phyloP scores from a whole-genome alignment of 2,113 vertebrate genomes.

The Cyphomyrus plagiostoma region DNA sequence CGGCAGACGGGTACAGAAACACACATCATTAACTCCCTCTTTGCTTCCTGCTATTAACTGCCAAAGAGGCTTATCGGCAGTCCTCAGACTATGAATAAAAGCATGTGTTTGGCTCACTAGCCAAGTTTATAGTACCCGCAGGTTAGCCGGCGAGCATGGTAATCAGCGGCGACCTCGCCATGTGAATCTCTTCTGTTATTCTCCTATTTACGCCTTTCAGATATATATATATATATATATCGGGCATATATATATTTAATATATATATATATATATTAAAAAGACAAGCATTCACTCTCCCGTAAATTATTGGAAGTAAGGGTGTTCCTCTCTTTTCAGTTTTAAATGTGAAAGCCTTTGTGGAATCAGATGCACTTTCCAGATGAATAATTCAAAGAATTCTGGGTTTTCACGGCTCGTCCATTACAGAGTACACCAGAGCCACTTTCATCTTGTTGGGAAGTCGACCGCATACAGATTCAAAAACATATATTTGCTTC shows the following conservation, averaged over 20 bases:
- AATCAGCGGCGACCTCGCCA: neutral
- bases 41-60: neutral
- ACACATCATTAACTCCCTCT: neutral
- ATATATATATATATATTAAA: neutral
- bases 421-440: neutral
- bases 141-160: neutral
- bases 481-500: neutral
- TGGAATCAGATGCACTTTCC: neutral
- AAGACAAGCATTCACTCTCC: neutral
- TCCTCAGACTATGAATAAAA: neutral
- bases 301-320: neutral
- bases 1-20: neutral
- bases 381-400: slow-evolving; percentile 3
- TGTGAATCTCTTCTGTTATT: neutral
- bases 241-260: neutral
- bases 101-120: neutral
- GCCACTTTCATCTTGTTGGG: neutral
- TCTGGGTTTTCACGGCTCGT: neutral
- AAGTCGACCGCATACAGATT: neutral
- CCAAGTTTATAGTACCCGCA: neutral
- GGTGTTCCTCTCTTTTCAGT: neutral
- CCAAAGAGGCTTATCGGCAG: neutral
- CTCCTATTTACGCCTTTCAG: neutral
- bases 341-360: slow-evolving; percentile 3
- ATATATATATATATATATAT: neutral